A percentile compares a stretch with the other conserved stretches of the same genome.
phyloP scores from a whole-genome alignment of 2,113 vertebrate species.

The Lynx canadensis region DNA sequence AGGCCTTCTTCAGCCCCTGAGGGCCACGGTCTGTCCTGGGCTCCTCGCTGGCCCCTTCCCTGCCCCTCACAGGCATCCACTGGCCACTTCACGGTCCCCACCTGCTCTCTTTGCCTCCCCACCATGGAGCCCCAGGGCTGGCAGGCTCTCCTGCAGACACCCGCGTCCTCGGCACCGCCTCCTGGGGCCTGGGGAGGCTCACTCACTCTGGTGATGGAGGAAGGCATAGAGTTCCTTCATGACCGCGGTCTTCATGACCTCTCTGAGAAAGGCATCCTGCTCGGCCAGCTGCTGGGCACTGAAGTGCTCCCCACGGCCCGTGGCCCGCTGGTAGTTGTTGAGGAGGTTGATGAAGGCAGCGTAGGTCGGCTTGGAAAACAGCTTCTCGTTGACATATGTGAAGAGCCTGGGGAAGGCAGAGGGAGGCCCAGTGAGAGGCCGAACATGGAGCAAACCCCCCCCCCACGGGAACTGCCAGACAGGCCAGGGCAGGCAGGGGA shows the following conservation, averaged over 20 bases:
- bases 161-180: not conserved
- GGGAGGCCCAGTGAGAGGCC: not conserved
- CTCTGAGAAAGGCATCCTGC: constrained; percentile 90
- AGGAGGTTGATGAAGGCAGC: constrained; percentile 90
- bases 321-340: constrained; percentile 93
- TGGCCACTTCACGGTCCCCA: not conserved
- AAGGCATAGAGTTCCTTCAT: constrained; percentile 91
- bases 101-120: not conserved
- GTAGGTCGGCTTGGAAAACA: constrained; percentile 93
- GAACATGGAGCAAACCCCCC: not conserved
- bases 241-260: constrained; percentile 91
- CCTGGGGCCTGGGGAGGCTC: rapidly evolving
- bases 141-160: not conserved
- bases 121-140: not conserved
- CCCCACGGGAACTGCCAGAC: not conserved
- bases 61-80: not conserved
- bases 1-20: not conserved
- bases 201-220: constrained; percentile 90
- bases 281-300: constrained; percentile 88
- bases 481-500: not conserved
- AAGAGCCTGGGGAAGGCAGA: constrained; percentile 87
- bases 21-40: not conserved
- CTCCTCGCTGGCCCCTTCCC: not conserved
- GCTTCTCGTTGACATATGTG: constrained; percentile 87
- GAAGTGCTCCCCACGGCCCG: constrained; percentile 89